These are phyloP conservation scores for Irena cyanogastra DNA, from an alignment of 2,113 vertebrate genomes.

Conservation along the genomic window DNA sequence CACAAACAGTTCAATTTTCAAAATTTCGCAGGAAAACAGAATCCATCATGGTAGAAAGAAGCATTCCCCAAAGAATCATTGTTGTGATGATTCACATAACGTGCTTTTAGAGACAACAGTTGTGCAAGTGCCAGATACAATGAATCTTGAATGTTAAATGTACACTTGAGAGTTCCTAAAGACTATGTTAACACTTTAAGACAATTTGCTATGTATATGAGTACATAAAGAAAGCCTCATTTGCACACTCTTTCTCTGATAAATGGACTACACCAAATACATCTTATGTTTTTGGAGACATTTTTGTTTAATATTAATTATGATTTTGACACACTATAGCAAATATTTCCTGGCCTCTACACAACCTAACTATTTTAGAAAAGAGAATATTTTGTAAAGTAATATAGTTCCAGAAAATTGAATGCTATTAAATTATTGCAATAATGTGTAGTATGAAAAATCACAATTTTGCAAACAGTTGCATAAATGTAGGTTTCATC, in stretches of 20 bases:
- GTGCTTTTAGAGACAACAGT: conserved; percentile 36
- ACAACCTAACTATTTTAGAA: conserved; percentile 4
- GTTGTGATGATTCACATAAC: conserved; percentile 1
- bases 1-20: neutral
- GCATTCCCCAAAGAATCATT: conserved; percentile 22
- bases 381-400: neutral
- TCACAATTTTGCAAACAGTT: neutral
- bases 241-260: neutral
- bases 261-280: neutral
- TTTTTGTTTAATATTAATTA: conserved; percentile 42
- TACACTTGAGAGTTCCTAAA: neutral
- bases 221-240: neutral
- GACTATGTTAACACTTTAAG: neutral
- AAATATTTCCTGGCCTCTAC: neutral
- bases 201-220: neutral
- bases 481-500: neutral
- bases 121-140: neutral
- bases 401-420: neutral
- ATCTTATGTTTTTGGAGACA: neutral
- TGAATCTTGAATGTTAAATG: neutral
- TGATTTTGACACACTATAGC: neutral
- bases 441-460: neutral
- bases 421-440: neutral
- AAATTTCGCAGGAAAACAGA: conserved; percentile 12
- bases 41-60: neutral